Conservation (phyloP, 2,113 vertebrate species). For the Pagrus major region DNA sequence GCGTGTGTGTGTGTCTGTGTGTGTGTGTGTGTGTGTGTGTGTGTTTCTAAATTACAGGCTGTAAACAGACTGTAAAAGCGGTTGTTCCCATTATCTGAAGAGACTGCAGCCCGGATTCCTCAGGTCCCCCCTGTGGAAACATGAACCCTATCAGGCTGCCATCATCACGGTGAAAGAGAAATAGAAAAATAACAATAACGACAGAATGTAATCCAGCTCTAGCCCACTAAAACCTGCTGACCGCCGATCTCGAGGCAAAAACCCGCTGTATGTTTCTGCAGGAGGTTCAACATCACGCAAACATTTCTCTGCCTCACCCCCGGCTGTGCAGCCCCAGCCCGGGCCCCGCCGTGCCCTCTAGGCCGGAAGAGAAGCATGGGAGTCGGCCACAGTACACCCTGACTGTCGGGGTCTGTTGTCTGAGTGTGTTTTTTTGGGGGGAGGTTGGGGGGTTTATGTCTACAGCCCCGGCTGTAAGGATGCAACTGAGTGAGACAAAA, state of each 20-base stretch:
- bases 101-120: conserved; percentile 26
- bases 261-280: not conserved
- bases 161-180: not conserved
- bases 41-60: conserved; percentile 48
- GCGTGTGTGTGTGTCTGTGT: not conserved
- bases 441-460: conserved; percentile 60
- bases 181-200: not conserved
- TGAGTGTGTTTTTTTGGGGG: conserved; percentile 66
- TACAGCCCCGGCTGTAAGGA: conserved; percentile 74
- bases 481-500: conserved; percentile 86
- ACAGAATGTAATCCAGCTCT: not conserved
- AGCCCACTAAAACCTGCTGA: not conserved
- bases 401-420: conserved; percentile 75
- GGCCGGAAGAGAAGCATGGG: conserved; percentile 81
- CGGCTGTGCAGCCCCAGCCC: not conserved
- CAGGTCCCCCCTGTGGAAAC: conserved; percentile 17
- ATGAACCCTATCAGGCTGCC: not conserved
- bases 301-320: not conserved
- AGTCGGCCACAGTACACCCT: conserved; percentile 81
- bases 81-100: conserved; percentile 42
- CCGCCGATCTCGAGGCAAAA: not conserved
- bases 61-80: conserved; percentile 58
- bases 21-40: conserved; percentile 9
- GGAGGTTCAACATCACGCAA: conserved; percentile 7
- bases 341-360: conserved; percentile 4